phyloP scores from a whole-genome alignment of 2,888 invertebrate genomes.

The Drosophila recens region DNA sequence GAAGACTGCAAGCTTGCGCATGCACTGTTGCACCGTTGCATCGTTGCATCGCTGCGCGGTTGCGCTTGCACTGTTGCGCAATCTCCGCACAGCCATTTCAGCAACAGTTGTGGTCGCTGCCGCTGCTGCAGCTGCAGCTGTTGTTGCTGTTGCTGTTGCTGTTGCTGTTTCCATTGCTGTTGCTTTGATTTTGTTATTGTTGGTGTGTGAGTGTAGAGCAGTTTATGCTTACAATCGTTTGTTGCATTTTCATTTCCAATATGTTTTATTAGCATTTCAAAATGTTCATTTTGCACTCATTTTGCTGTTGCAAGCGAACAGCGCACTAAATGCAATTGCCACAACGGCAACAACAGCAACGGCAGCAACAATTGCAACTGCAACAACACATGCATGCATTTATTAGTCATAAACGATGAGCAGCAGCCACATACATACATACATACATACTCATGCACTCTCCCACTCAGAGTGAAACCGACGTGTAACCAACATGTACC shows the following conservation, averaged over 20 bases:
- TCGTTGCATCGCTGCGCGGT: slow-evolving; percentile 22
- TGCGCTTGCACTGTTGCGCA: slow-evolving; percentile 51
- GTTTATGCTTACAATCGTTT: slow-evolving; percentile 55
- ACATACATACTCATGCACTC: background rate
- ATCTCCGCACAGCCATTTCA: slow-evolving; percentile 38
- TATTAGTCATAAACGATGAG: slow-evolving; percentile 27
- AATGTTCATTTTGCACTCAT: slow-evolving; percentile 56
- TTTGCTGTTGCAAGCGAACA: slow-evolving; percentile 52
- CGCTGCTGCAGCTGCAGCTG: background rate
- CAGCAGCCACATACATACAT: slow-evolving; percentile 17
- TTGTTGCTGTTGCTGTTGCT: background rate
- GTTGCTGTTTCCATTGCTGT: background rate
- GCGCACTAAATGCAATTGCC: slow-evolving; percentile 14
- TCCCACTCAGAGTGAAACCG: too few species aligned
- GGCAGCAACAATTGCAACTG: background rate
- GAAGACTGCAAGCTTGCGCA: slow-evolving; percentile 15
- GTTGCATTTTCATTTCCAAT: slow-evolving; percentile 66
- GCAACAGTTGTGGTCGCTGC: slow-evolving; percentile 40
- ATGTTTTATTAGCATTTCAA: slow-evolving; percentile 59
- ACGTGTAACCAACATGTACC: slow-evolving; percentile 4
- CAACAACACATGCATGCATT: slow-evolving; percentile 5
- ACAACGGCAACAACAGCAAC: slow-evolving; percentile 16
- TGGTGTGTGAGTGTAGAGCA: background rate
- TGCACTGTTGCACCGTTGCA: slow-evolving; percentile 39
- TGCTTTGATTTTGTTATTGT: background rate